Evolutionary conservation across 2,113 vertebrate species (phyloP).

Genomic region (Sebastes fasciatus): DNA sequence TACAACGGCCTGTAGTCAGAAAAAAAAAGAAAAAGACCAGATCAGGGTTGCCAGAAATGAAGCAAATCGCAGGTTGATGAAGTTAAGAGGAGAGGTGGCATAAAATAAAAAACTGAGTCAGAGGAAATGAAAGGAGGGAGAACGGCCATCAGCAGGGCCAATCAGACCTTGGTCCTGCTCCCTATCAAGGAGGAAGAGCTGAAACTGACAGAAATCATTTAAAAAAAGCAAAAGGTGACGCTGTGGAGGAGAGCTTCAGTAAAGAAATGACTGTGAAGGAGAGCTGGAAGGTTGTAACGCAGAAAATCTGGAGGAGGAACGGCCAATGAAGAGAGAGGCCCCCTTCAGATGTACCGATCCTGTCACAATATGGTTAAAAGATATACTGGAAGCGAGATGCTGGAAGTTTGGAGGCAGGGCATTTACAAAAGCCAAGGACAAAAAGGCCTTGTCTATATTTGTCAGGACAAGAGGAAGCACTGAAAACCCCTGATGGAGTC

Average conservation of each 20-base stretch:
- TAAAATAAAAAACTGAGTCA: neutral
- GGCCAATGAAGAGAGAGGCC: neutral
- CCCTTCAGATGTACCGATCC: neutral
- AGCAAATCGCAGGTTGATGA: neutral
- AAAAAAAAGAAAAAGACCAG: neutral
- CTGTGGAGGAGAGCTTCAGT: neutral
- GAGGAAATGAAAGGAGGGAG: neutral
- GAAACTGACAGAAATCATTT: neutral
- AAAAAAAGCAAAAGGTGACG: neutral
- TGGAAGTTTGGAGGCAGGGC: neutral
- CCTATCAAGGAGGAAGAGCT: neutral
- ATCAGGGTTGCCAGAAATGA: neutral
- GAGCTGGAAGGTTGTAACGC: neutral
- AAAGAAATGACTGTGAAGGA: conserved; percentile 7
- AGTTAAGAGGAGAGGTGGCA: neutral
- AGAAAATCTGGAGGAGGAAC: neutral
- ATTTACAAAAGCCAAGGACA: conserved; percentile 17
- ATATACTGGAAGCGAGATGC: neutral
- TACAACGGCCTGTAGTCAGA: no score
- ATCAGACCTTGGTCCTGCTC: neutral
- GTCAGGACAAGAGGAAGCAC: neutral
- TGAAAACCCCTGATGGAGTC: conserved; percentile 8
- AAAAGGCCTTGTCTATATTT: neutral
- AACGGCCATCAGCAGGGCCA: neutral
- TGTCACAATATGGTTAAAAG: neutral